Percentiles rank a stretch among this genome's conserved stretches.
phyloP scores from a whole-genome alignment of 2,113 vertebrate genomes.

The Pseudopodoces humilis region DNA sequence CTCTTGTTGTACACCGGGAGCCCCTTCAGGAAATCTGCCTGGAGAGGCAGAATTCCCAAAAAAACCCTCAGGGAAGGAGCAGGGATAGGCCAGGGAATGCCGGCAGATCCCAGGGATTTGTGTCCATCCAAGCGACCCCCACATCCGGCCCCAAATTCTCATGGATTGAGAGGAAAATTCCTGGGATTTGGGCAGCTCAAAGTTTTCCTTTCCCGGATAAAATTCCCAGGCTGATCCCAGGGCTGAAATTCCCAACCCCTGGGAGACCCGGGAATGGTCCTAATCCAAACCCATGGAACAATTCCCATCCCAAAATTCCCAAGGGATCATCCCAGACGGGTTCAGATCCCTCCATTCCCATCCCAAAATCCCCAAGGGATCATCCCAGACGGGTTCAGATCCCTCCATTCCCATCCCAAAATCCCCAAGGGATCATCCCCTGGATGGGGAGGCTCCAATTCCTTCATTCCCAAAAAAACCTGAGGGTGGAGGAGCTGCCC shows the following conservation, averaged over 20 bases:
- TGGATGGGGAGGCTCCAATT: no score
- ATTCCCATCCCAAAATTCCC: background rate
- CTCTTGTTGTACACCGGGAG: constrained; percentile 98
- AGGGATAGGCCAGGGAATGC: accelerated
- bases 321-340: background rate
- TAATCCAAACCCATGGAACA: accelerated
- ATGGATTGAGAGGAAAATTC: background rate
- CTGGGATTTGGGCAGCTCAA: accelerated
- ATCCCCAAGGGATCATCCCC: background rate
- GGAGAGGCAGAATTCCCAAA: background rate
- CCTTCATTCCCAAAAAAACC: background rate
- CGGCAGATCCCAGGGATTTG: accelerated
- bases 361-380: background rate
- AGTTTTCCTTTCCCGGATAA: no score
- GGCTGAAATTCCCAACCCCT: background rate
- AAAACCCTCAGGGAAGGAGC: background rate
- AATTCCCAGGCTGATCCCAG: background rate
- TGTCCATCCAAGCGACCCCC: accelerated
- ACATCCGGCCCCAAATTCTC: accelerated
- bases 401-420: no score
- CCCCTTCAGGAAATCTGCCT: constrained; percentile 98
- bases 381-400: background rate
- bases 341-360: background rate
- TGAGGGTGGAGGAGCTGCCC: background rate
- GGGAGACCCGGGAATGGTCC: background rate